Evolutionary conservation across 1,140 invertebrate species (phyloP).

Genomic region (Brachionus manjavacas): DNA sequence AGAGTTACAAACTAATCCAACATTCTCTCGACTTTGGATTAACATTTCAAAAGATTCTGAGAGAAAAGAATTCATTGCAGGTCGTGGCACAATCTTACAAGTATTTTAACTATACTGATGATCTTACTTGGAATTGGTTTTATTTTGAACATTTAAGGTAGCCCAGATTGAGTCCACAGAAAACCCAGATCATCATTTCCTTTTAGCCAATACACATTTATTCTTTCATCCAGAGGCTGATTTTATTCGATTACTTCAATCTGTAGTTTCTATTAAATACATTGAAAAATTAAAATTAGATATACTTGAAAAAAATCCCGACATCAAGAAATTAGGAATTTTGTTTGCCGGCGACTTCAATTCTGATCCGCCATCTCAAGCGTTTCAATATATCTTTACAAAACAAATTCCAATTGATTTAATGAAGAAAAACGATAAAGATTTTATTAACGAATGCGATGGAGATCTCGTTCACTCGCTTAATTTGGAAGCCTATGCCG

Average conservation of each 20-base stretch:
- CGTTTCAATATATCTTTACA: slow-evolving; percentile 8
- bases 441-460: slow-evolving; percentile 18
- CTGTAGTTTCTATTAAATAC: background rate
- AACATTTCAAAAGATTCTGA: slow-evolving; percentile 14
- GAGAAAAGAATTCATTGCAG: background rate
- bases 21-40: background rate
- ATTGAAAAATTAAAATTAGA: slow-evolving; percentile 18
- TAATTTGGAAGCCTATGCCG: background rate
- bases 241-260: slow-evolving; percentile 35
- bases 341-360: slow-evolving; percentile 37
- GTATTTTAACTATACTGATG: background rate
- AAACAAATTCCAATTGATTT: background rate
- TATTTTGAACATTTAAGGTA: background rate
- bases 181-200: background rate
- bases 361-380: slow-evolving; percentile 16
- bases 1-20: slow-evolving; percentile 32
- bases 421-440: slow-evolving; percentile 21
- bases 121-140: background rate
- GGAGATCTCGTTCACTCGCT: background rate
- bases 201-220: slow-evolving; percentile 40
- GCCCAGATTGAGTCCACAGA: background rate
- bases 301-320: background rate
- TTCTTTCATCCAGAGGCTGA: slow-evolving; percentile 42
- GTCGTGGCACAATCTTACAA: slow-evolving; percentile 15
- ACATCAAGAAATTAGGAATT: background rate